Evolutionary conservation across 2,888 invertebrate genomes (phyloP).

Genomic region (Cephonodes hylas): DNA sequence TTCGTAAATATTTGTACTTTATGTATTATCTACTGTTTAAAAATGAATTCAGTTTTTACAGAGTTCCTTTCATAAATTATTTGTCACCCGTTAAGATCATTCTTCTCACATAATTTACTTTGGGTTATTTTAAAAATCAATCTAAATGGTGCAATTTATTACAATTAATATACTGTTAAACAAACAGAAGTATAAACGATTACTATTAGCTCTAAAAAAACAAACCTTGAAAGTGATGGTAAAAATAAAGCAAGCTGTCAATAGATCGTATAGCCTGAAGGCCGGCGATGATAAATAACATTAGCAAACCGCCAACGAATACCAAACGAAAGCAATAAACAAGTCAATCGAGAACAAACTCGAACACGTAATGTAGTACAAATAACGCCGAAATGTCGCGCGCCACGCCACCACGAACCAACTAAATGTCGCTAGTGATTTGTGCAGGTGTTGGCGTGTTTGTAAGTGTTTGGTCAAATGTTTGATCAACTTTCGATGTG

Average conservation of each 20-base stretch:
- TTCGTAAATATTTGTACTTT: no score
- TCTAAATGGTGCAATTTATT: no score
- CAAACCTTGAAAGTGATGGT: neutral
- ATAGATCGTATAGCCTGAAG: neutral
- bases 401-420: neutral
- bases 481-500: neutral
- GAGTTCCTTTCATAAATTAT: no score
- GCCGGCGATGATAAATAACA: neutral
- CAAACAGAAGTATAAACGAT: no score
- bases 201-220: no score
- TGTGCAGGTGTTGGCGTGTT: neutral
- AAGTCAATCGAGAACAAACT: neutral
- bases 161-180: no score
- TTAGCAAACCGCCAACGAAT: neutral
- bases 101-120: no score
- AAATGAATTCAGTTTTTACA: no score
- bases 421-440: neutral
- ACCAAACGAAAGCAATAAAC: slow-evolving; percentile 6
- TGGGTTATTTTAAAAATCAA: no score
- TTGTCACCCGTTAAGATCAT: no score
- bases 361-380: slow-evolving; percentile 1
- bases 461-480: neutral
- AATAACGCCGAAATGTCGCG: neutral
- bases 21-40: no score
- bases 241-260: neutral